Base-by-base conservation (phyloP, 1,140 invertebrate species). In the Cotesia chilonis region DNA sequence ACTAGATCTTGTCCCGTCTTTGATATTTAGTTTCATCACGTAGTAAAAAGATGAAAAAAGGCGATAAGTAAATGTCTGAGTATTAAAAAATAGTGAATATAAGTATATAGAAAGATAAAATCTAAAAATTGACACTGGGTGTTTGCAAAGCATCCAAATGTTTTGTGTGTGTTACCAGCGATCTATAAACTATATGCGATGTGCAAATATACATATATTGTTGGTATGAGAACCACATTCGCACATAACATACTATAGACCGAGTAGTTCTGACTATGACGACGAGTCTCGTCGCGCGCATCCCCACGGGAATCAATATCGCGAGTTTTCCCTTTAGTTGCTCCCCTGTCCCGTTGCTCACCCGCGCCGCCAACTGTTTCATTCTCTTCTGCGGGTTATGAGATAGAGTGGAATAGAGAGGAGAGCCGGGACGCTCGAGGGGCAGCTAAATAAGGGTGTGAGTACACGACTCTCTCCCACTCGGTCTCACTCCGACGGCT, bases 271-370 rank as follows among this genome's bases (percentile, higher is more conserved):
- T 78, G 41, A 47, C 41, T 47, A 47, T 10, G 41, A 47, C 41
- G 41, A 47, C 66, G 72, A 81, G 78, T 80, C 76, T 78, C 80
- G 72, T 82, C 79, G 83, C 83, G 81, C 84, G 79, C 82, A 83
- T 85, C 83, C 83, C 83, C 85, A 79, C 80, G 84, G 81, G 83
- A 86, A 87, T 86, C 85, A 87, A 87, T 86, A 87, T 81, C 83
- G 83, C 83, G 84, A 82, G 81, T 84, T 79, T 75, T 77, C 79
- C 74, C 69, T 72, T 4, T 59, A 20, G 4, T 20, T 28, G 28
- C 28, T 28, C 28, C 28, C 28, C 3, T 28, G 28, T 28, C 28
- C 57, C 57, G 41, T 75, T 66, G 75, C 73, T 77, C 74, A 57
- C 66, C 64, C 41, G 38, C 55, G 66, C 64, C 41, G 38, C 52